Evolutionary conservation across 2,113 vertebrate species (phyloP), one percentile per base, ranked within the genome.

Genomic region (Gyps fulvus): DNA sequence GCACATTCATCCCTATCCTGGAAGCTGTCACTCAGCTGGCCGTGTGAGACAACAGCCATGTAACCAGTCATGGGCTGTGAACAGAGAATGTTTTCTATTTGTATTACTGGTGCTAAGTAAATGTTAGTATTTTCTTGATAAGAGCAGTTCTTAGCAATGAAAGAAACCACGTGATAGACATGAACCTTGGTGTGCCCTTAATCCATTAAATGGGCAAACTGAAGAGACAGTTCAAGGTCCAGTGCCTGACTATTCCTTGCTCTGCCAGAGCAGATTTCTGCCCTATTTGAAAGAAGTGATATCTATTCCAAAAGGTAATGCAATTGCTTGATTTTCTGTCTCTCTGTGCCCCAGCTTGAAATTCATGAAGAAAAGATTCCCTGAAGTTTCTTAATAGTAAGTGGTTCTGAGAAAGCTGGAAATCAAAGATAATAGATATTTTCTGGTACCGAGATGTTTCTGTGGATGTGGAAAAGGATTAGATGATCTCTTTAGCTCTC

Each of bases 311-410:
- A 87, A 87, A 85, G 36, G 52, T 76, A 93, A 95, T 79, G 43
- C 72, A 92, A 63, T 87, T 95, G 59, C 86, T 89, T 92, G 62
- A 45, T 93, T 88, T 93, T 93, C 76, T 84, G 20, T 92, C 18
- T 93, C 38, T 78, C 38, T 92, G 29, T 49, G 34, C 23, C 36
- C 38, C 57, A 89, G 76, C 67, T 89, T 89, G 88, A 97, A 96
- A 95, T 94, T 88, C 80, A 84, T 76, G 92, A 92, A 83, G 67
- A 73, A 92, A 92, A 87, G 45, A 81, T 87, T 93, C 63, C 61
- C 71, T 83, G 55, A 93, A 94, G 82, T 93, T 97, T 88, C 93
- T 94, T 92, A 95, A 81, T 87, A 74, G 38, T 31, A 63, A 81
- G 40, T 32, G 15, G 42, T 74, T 83, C 90, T 87, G 80, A 90